A percentile compares a stretch with the other conserved stretches of the same genome.
Evolutionary conservation across 2,797 vertebrate species (phyloP).

Genomic region (Sebastes matsubarae): DNA sequence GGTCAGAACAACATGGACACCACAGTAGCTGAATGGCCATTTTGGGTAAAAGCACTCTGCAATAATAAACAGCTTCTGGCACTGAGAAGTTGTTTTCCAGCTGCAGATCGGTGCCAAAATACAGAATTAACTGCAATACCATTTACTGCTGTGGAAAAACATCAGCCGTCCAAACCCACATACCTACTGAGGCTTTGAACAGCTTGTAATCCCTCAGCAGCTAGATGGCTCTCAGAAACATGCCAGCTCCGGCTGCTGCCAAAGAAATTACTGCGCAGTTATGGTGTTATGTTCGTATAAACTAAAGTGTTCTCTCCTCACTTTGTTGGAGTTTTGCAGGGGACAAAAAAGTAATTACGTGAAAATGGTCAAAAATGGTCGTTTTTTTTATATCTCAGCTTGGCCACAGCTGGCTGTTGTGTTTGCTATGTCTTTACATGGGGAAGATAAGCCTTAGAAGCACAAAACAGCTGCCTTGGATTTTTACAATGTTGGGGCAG

Average conservation of each 20-base stretch:
- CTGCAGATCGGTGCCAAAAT: conserved; percentile 74
- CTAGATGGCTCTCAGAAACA: conserved; percentile 70
- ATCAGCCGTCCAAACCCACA: conserved; percentile 77
- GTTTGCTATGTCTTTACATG: conserved; percentile 74
- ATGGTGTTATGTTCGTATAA: conserved; percentile 65
- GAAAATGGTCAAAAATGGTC: no score
- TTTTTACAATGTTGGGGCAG: conserved; percentile 61
- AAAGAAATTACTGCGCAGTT: conserved; percentile 71
- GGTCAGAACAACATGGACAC: conserved; percentile 76
- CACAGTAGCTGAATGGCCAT: conserved; percentile 79
- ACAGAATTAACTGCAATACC: conserved; percentile 80
- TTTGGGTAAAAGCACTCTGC: conserved; percentile 79
- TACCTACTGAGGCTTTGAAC: conserved; percentile 80
- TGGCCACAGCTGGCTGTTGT: conserved; percentile 69
- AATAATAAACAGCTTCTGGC: conserved; percentile 81
- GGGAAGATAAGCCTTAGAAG: conserved; percentile 73
- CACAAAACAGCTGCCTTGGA: conserved; percentile 74
- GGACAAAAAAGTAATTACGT: conserved; percentile 52
- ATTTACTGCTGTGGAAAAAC: conserved; percentile 81
- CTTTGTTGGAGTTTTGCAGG: conserved; percentile 41
- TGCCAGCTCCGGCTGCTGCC: conserved; percentile 60
- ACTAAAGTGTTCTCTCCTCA: conserved; percentile 52
- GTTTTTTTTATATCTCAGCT: conserved; percentile 54
- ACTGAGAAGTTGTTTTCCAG: conserved; percentile 77
- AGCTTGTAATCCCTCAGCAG: conserved; percentile 77